Conservation (phyloP, 2,113 vertebrate genomes). For the Gasterosteus nipponicus region DNA sequence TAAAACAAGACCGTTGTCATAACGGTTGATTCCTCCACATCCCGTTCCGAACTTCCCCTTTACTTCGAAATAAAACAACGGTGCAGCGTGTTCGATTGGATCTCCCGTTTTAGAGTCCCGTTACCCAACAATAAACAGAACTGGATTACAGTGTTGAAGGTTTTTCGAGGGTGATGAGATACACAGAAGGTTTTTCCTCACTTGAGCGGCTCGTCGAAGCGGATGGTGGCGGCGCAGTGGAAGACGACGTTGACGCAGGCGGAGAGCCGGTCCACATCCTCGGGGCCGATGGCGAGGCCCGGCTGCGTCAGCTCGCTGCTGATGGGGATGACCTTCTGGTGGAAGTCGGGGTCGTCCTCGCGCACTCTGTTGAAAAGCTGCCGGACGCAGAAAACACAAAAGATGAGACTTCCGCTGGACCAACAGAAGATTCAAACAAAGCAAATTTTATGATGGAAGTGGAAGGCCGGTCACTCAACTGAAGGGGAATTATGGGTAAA, state of each 20-base stretch:
- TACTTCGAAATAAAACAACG: background rate
- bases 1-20: background rate
- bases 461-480: background rate
- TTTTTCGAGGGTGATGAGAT: too few relatives aligned
- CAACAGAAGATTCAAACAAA: too few relatives aligned
- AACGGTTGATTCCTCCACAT: conserved; percentile 23
- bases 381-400: conserved; percentile 11
- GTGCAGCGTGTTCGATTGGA: background rate
- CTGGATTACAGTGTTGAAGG: too few relatives aligned
- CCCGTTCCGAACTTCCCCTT: conserved; percentile 30
- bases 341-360: conserved; percentile 89
- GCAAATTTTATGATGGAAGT: background rate
- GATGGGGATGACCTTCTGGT: conserved; percentile 91
- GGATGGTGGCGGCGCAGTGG: conserved; percentile 96
- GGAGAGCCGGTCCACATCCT: conserved; percentile 86
- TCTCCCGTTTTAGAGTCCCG: conserved; percentile 10
- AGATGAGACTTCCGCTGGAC: too few relatives aligned
- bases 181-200: conserved; percentile 58
- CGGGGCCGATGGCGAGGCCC: conserved; percentile 88
- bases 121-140: background rate
- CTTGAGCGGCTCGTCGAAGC: conserved; percentile 93
- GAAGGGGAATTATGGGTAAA: background rate
- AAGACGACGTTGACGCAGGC: conserved; percentile 89
- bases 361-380: conserved; percentile 94
- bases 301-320: conserved; percentile 91